These are phyloP conservation scores for Anaspis maculata DNA, from an alignment of 2,888 invertebrate genomes.

Conservation along the genomic window DNA sequence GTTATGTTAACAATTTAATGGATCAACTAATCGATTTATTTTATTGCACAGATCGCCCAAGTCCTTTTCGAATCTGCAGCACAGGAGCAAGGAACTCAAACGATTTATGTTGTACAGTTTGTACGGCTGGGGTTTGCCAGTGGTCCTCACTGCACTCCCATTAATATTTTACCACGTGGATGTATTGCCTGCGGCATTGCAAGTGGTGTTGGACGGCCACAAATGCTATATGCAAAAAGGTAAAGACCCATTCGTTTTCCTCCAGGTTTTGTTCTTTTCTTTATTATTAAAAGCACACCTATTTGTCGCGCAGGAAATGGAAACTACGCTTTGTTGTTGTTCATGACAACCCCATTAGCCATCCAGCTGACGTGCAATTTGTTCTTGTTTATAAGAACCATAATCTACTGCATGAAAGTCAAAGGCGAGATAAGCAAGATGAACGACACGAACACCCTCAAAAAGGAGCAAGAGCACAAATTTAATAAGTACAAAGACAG, in stretches of 20 bases:
- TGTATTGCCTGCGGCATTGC: constrained; percentile 43
- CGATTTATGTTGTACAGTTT: constrained; percentile 58
- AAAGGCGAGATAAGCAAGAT: constrained; percentile 66
- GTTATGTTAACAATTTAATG: no score
- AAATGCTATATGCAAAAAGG: constrained; percentile 60
- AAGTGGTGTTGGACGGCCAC: constrained; percentile 52
- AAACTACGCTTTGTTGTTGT: constrained; percentile 26
- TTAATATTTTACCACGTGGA: constrained; percentile 48
- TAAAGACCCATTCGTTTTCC: no score
- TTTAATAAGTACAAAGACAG: constrained; percentile 62
- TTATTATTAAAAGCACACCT: no score
- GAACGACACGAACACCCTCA: constrained; percentile 51
- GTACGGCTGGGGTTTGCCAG: constrained; percentile 64
- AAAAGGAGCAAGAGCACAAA: constrained; percentile 40
- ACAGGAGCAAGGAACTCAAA: constrained; percentile 44
- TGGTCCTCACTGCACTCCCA: constrained; percentile 48
- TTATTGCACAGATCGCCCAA: constrained; percentile 22
- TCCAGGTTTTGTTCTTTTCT: no score
- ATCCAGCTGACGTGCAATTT: constrained; percentile 57
- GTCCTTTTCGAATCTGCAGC: constrained; percentile 37
- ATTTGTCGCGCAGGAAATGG: constrained; percentile 20
- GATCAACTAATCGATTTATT: no score
- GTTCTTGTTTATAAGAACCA: constrained; percentile 59
- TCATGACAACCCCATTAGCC: constrained; percentile 48
- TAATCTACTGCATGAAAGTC: constrained; percentile 61